These are phyloP conservation scores for Caenorhabditis tropicalis DNA, from an alignment of 1,140 invertebrate genomes.

Conservation along the genomic window DNA sequence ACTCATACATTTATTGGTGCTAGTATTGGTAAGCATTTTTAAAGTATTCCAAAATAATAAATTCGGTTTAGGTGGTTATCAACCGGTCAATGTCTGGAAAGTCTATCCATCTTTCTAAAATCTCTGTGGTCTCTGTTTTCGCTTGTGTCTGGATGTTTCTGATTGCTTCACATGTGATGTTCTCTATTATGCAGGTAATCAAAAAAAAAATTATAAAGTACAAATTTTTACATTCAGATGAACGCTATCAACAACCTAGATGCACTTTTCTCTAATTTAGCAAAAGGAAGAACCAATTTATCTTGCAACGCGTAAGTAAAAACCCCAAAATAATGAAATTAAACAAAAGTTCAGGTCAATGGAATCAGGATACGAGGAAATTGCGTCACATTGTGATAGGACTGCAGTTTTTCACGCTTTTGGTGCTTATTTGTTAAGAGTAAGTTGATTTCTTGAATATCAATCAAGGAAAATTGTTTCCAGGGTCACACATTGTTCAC, in stretches of 20 bases:
- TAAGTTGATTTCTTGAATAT: background rate
- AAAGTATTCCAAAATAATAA: background rate
- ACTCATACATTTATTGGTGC: slow-evolving; percentile 65
- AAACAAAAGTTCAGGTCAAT: slow-evolving; percentile 48
- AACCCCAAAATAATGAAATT: background rate
- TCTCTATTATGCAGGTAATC: slow-evolving; percentile 61
- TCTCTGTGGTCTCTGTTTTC: slow-evolving; percentile 65
- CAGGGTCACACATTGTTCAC: slow-evolving; percentile 71
- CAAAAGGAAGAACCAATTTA: slow-evolving; percentile 47
- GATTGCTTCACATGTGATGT: slow-evolving; percentile 65
- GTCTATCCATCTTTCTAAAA: slow-evolving; percentile 66
- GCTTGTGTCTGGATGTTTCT: slow-evolving; percentile 67
- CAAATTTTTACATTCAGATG: slow-evolving; percentile 58
- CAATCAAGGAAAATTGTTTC: background rate
- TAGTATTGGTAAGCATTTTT: slow-evolving; percentile 59
- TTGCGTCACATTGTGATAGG: slow-evolving; percentile 66
- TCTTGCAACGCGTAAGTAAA: slow-evolving; percentile 39
- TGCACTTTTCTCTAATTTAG: slow-evolving; percentile 59
- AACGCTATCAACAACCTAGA: slow-evolving; percentile 68
- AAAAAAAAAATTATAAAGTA: background rate
- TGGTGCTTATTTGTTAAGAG: slow-evolving; percentile 68
- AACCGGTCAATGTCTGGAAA: slow-evolving; percentile 69
- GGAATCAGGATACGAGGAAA: slow-evolving; percentile 65
- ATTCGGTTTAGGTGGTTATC: slow-evolving; percentile 61
- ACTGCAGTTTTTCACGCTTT: slow-evolving; percentile 68